Base-by-base conservation (phyloP, 2,113 vertebrate species). In the Phylloscopus trochilus region DNA sequence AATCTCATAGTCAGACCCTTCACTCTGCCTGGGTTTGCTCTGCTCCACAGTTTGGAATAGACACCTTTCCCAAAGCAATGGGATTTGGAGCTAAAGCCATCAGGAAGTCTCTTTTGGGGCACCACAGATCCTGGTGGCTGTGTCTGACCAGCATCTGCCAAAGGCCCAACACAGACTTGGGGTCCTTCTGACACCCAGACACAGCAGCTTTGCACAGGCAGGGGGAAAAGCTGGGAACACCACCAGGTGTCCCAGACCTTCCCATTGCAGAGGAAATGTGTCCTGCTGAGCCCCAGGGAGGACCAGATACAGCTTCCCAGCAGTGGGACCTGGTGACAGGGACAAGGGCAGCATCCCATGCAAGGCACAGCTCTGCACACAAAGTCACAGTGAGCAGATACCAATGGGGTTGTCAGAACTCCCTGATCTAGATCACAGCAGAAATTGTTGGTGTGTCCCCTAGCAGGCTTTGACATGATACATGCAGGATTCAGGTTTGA, bases 381-480 rank as follows among this genome's bases (percentile, higher is more conserved):
- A 20, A 20, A 60, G 41, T 5, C 49, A 31, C 35, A 43, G 62
- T 1, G 15, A 60, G 41, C 33, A 66, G 51, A 27, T 10, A 41
- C 24, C 33, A 33, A 5, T 2, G 9, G 35, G 21, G 19, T 55
- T 63, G 77, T 37, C 62, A 33, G 13, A 56, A 4, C 33, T 70
- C 11, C 46, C 16, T 6, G 2, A 19, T 3, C 28, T 21, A 66
- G 20, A 60, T 7, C 37, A 16, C 0, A 67, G 51, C 28, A 44
- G 37, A 68, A 70, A 33, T 2, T 10, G 43, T 15, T 14, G 30
- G 5, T 0, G 3, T 16, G 26, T 33, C 12, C n/a, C 23, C 47
- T 47, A 2, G 28, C 1, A 0, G 0, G 8, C 35, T 59, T 67
- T 51, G 33, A 43, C 0, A 0, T 3, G 15, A 51, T 10, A 28